Conservation (phyloP, 2,797 vertebrate species). For the Falco rusticolus region DNA sequence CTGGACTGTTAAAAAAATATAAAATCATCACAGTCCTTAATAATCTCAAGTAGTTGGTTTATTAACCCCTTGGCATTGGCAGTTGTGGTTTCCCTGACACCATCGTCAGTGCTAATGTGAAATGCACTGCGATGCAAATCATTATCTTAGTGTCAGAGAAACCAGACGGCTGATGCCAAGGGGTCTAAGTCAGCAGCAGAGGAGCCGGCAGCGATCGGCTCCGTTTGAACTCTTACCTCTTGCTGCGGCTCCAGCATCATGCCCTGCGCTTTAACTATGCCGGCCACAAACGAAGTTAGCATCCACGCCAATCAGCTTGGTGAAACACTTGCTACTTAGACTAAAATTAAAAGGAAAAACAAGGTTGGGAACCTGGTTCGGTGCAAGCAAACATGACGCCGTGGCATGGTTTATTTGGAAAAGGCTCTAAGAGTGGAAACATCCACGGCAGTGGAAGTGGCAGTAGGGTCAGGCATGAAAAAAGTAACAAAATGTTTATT, state of each 20-base stretch:
- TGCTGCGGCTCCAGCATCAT: neutral
- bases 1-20: neutral
- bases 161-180: neutral
- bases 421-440: neutral
- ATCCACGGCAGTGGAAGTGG: accelerated
- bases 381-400: accelerated
- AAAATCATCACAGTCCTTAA: neutral
- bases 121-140: neutral
- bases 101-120: neutral
- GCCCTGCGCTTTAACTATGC: neutral
- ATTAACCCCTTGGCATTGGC: constrained; percentile 41
- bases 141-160: neutral
- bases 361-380: accelerated
- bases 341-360: neutral
- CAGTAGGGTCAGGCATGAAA: neutral
- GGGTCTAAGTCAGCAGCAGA: neutral
- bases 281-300: neutral
- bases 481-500: neutral
- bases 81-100: constrained; percentile 23
- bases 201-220: neutral
- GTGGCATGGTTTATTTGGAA: neutral
- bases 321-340: neutral
- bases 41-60: constrained; percentile 28
- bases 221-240: neutral
- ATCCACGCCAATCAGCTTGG: neutral